Conservation (phyloP, 2,113 vertebrate genomes). For the Halichoerus grypus region DNA sequence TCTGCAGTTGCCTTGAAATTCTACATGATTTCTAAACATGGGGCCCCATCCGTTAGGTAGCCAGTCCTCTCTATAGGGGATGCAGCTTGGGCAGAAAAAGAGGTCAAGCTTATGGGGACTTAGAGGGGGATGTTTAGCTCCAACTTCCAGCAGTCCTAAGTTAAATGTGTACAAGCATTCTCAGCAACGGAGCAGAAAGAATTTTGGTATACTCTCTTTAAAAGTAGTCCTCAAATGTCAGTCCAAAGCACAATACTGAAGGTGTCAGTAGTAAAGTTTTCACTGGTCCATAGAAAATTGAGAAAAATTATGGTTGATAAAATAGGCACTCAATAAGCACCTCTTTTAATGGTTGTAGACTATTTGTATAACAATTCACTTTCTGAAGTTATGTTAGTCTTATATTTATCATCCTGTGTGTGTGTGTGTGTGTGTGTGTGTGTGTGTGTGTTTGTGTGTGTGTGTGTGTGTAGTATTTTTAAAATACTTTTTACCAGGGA, state of each 20-base stretch:
- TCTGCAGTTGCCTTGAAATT: not conserved
- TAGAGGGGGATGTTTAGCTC: not conserved
- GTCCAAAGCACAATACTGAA: not conserved
- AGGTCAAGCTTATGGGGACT: not conserved
- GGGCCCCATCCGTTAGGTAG: not conserved
- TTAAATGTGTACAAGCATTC: not conserved
- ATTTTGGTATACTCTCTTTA: not conserved
- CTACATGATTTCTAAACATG: not conserved
- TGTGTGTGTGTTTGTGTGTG: too few relatives aligned
- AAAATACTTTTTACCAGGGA: not conserved
- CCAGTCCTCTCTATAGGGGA: not conserved
- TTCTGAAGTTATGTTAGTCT: not conserved
- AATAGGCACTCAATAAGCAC: not conserved
- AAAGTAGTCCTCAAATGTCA: not conserved
- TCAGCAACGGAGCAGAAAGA: not conserved
- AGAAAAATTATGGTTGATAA: not conserved
- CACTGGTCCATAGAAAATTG: not conserved
- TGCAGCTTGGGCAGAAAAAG: not conserved
- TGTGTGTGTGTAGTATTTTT: not conserved
- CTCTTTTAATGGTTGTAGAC: not conserved
- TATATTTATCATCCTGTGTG: not conserved
- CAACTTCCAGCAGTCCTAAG: not conserved
- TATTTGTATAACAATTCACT: not conserved
- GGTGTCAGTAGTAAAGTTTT: not conserved
- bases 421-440: too few relatives aligned